These are phyloP conservation scores for Drosophila burlai DNA, from an alignment of 1,140 invertebrate species.

Conservation along the genomic window DNA sequence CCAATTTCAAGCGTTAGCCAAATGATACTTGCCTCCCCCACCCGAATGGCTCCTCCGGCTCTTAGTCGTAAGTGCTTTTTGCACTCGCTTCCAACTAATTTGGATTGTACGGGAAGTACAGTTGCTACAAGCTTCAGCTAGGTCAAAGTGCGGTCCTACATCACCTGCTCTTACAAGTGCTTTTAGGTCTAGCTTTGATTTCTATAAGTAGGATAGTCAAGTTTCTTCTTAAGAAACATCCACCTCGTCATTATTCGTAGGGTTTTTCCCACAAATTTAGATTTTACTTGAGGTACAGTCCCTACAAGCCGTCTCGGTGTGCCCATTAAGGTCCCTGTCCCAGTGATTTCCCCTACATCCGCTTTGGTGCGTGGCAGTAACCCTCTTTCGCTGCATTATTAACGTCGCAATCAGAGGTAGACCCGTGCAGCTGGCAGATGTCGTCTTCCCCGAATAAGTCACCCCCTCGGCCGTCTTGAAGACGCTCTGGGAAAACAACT, in stretches of 20 bases:
- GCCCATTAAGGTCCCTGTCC: conserved; percentile 15
- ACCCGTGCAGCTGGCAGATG: conserved; percentile 62
- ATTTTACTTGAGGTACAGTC: conserved; percentile 29
- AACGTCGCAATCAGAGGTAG: conserved; percentile 71
- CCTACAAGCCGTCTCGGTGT: neutral
- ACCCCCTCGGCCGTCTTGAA: conserved; percentile 75
- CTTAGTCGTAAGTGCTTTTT: conserved; percentile 64
- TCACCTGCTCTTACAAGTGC: neutral
- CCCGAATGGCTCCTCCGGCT: conserved; percentile 4
- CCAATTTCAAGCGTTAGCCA: conserved; percentile 77
- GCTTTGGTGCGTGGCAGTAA: conserved; percentile 72
- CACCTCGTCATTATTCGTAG: neutral
- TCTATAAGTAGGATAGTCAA: too few relatives aligned
- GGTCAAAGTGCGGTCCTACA: neutral
- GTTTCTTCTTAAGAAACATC: too few relatives aligned
- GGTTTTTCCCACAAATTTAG: neutral
- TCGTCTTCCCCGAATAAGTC: conserved; percentile 55
- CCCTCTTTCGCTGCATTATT: conserved; percentile 49
- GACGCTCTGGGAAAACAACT: conserved; percentile 81
- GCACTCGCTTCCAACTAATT: conserved; percentile 41
- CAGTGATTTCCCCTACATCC: conserved; percentile 66
- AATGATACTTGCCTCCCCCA: conserved; percentile 61
- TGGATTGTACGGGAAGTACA: conserved; percentile 22
- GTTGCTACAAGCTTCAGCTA: conserved; percentile 12
- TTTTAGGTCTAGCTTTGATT: neutral